A percentile compares a stretch with the other conserved stretches of the same genome.
These are phyloP conservation scores for Drosophila watanabei DNA, from an alignment of 1,140 invertebrate species.

Conservation along the genomic window DNA sequence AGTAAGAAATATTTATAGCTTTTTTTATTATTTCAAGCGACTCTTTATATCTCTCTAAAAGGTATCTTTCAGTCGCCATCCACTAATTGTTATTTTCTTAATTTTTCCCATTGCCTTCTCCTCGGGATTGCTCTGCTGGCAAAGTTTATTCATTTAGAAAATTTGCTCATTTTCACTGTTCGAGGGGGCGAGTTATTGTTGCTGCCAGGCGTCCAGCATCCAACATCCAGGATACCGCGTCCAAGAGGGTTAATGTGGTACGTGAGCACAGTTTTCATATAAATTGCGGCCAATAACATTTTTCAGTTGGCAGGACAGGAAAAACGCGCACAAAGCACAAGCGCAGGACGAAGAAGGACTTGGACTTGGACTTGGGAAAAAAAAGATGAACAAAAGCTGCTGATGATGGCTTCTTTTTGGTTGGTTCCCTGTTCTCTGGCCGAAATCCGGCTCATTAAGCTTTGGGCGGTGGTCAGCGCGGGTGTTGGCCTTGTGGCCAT, in stretches of 20 bases:
- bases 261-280: constrained; percentile 83
- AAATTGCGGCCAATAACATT: constrained; percentile 83
- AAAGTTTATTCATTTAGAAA: constrained; percentile 82
- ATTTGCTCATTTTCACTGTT: constrained; percentile 75
- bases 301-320: constrained; percentile 79
- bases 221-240: constrained; percentile 13
- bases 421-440: constrained; percentile 47
- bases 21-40: not conserved
- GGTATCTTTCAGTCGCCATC: constrained; percentile 17
- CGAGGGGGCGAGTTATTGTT: constrained; percentile 73
- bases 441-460: constrained; percentile 78
- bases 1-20: not conserved
- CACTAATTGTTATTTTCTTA: constrained; percentile 30
- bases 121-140: constrained; percentile 42
- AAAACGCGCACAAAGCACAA: constrained; percentile 77
- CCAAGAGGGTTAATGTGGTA: constrained; percentile 65
- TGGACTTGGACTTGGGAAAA: constrained; percentile 17
- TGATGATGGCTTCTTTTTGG: constrained; percentile 76
- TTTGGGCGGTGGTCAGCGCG: constrained; percentile 53
- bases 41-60: not conserved
- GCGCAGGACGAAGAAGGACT: constrained; percentile 41
- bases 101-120: constrained; percentile 28
- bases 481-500: constrained; percentile 62
- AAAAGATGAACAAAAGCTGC: constrained; percentile 82
- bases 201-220: constrained; percentile 26